Conservation (phyloP, 2,797 vertebrate genomes). For the Hephaestus fuliginosus region DNA sequence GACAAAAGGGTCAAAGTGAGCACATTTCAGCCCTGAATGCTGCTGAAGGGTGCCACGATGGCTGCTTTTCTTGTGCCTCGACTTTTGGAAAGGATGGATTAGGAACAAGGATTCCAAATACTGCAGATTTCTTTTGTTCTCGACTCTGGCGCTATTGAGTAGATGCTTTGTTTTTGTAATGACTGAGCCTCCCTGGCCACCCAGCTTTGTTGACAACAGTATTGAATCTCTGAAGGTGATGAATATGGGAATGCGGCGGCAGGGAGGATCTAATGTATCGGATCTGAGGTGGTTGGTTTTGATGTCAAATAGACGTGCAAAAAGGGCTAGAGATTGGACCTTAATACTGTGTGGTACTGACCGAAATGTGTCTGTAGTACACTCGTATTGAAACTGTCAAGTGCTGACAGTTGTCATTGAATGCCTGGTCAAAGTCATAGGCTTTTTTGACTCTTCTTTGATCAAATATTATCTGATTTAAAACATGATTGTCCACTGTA, state of each 20-base stretch:
- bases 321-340: not conserved
- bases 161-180: conserved; percentile 58
- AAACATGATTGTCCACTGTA: not conserved
- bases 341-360: not conserved
- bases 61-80: conserved; percentile 64
- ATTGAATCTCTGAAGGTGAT: conserved; percentile 44
- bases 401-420: not conserved
- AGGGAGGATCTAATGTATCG: not conserved
- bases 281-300: conserved; percentile 12
- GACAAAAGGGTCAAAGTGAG: conserved; percentile 77
- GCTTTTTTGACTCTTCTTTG: not conserved
- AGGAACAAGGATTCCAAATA: conserved; percentile 65
- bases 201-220: conserved; percentile 50
- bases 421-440: no score
- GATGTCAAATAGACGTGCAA: not conserved
- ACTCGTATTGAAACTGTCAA: no score
- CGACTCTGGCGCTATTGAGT: conserved; percentile 39
- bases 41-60: conserved; percentile 61
- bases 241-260: conserved; percentile 40
- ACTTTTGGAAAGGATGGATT: conserved; percentile 70
- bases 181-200: conserved; percentile 52
- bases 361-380: no score
- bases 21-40: conserved; percentile 65
- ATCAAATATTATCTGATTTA: not conserved
- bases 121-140: conserved; percentile 36